Percentiles rank a stretch among this genome's conserved stretches.
Evolutionary conservation across 2,113 vertebrate species (phyloP).

Genomic region (Chaetodon trifascialis): DNA sequence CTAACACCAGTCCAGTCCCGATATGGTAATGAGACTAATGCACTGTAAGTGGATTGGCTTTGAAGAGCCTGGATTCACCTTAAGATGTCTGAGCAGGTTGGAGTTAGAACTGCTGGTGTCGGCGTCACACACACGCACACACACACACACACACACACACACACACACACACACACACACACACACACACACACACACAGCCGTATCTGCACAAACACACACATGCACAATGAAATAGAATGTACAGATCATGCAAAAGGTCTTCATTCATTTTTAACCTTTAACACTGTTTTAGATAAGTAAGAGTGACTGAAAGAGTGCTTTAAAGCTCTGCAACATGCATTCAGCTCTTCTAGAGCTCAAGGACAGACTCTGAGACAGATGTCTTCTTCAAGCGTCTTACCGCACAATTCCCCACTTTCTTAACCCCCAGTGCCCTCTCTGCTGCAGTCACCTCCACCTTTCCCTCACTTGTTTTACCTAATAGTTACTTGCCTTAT

Average conservation of each 20-base stretch:
- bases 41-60: conserved; percentile 85
- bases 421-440: conserved; percentile 30
- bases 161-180: conserved; percentile 32
- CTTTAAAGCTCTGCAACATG: background rate
- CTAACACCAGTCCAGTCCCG: conserved; percentile 52
- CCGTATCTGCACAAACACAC: conserved; percentile 22
- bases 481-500: conserved; percentile 32
- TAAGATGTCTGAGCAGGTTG: conserved; percentile 84
- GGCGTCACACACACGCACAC: conserved; percentile 61
- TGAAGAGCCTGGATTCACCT: conserved; percentile 74
- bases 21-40: conserved; percentile 83
- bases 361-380: conserved; percentile 36
- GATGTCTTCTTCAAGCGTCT: conserved; percentile 56
- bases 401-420: conserved; percentile 19
- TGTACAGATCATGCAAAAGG: background rate
- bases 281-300: background rate
- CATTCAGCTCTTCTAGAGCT: background rate
- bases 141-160: conserved; percentile 31
- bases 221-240: conserved; percentile 13
- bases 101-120: conserved; percentile 73
- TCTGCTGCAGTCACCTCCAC: background rate
- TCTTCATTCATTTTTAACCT: background rate
- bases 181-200: conserved; percentile 46
- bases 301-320: background rate
- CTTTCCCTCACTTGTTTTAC: conserved; percentile 3